phyloP scores from a whole-genome alignment of 2,888 invertebrate genomes.

The Resseliella maxima region DNA sequence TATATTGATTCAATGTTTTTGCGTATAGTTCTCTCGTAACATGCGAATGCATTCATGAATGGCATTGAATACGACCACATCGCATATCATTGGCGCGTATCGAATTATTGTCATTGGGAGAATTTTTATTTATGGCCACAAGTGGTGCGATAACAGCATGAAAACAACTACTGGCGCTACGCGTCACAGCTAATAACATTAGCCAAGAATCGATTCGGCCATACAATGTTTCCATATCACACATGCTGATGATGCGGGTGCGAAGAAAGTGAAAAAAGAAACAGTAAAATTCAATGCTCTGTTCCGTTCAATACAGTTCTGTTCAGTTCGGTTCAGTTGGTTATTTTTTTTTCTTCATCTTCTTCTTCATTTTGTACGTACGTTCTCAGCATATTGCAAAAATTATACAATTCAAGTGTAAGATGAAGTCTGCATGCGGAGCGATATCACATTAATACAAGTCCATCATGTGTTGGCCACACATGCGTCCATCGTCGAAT shows the following conservation, averaged over 20 bases:
- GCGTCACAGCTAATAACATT: slow-evolving; percentile 33
- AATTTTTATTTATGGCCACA: slow-evolving; percentile 56
- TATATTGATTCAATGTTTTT: slow-evolving; percentile 23
- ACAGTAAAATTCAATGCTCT: not conserved
- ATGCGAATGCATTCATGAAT: slow-evolving; percentile 43
- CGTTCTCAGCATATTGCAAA: slow-evolving; percentile 48
- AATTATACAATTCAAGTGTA: slow-evolving; percentile 14
- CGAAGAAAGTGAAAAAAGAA: slow-evolving; percentile 3
- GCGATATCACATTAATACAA: slow-evolving; percentile 43
- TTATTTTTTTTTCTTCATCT: slow-evolving; percentile 9
- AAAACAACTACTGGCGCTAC: slow-evolving; percentile 30
- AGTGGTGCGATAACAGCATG: slow-evolving; percentile 56
- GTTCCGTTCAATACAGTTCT: not conserved
- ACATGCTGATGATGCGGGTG: slow-evolving; percentile 53
- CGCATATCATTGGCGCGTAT: slow-evolving; percentile 30
- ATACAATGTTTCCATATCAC: not conserved
- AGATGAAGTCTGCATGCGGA: slow-evolving; percentile 27
- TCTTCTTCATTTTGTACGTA: not conserved
- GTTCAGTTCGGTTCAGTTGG: not conserved
- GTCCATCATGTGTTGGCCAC: slow-evolving; percentile 39
- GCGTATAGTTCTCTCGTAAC: not conserved
- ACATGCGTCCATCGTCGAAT: not conserved
- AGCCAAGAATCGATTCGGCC: not conserved
- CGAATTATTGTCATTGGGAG: slow-evolving; percentile 49
- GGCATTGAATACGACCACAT: slow-evolving; percentile 37